Percentiles rank a stretch among this genome's conserved stretches.
phyloP scores from a whole-genome alignment of 2,888 invertebrate genomes.

The Gastrophysa polygoni region DNA sequence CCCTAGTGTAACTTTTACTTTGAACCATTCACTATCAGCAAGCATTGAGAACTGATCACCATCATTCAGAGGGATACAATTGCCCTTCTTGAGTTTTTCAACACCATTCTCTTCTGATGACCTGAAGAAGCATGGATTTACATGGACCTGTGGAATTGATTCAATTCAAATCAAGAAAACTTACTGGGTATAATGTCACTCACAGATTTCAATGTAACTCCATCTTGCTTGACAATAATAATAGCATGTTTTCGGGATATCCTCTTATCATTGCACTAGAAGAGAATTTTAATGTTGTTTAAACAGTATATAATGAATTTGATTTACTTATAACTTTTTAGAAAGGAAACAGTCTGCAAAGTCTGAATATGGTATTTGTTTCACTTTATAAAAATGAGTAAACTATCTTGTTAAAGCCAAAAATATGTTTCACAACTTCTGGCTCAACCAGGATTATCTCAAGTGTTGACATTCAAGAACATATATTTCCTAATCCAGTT shows the following conservation, averaged over 20 bases:
- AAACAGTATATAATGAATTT: too few species aligned
- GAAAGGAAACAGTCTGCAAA: too few species aligned
- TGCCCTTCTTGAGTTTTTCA: slow-evolving; percentile 55
- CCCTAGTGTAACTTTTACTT: slow-evolving; percentile 50
- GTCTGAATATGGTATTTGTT: too few species aligned
- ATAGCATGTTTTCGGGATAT: slow-evolving; percentile 63
- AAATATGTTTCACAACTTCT: too few species aligned
- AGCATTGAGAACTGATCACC: slow-evolving; percentile 64
- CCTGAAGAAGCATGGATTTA: slow-evolving; percentile 63
- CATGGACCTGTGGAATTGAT: slow-evolving; percentile 58
- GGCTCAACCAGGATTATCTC: too few species aligned
- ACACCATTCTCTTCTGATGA: slow-evolving; percentile 48
- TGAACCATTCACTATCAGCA: slow-evolving; percentile 61
- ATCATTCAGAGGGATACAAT: slow-evolving; percentile 51
- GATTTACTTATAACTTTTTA: too few species aligned
- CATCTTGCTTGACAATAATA: slow-evolving; percentile 55
- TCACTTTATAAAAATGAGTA: too few species aligned
- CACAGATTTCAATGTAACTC: slow-evolving; percentile 59
- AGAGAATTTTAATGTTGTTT: slow-evolving; percentile 32
- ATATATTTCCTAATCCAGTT: too few species aligned
- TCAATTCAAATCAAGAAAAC: too few species aligned
- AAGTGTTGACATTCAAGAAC: too few species aligned
- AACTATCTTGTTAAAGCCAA: too few species aligned
- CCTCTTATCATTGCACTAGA: slow-evolving; percentile 61
- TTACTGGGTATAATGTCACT: slow-evolving; percentile 27